phyloP scores from a whole-genome alignment of 2,113 vertebrate genomes.

The Plecotus auritus region DNA sequence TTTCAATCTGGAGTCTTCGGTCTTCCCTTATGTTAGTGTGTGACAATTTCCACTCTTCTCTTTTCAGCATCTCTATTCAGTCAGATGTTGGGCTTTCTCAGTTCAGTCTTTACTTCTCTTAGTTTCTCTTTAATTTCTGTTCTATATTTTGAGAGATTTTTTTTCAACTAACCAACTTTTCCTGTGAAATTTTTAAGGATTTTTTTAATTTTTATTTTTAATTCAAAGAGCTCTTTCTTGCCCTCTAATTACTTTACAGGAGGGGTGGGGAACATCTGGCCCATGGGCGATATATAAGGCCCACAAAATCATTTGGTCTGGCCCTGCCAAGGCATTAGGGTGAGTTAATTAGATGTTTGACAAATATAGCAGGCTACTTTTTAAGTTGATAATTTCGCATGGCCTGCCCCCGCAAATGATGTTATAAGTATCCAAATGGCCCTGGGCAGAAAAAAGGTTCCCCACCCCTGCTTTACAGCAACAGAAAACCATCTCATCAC shows the following conservation, averaged over 20 bases:
- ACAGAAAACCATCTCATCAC: not conserved
- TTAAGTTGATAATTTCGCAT: too few relatives aligned
- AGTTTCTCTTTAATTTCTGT: not conserved
- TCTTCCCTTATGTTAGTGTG: not conserved
- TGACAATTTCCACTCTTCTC: not conserved
- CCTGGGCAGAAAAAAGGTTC: too few relatives aligned
- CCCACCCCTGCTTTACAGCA: not conserved
- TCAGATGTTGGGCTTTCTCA: not conserved
- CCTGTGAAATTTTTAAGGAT: not conserved
- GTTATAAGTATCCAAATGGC: too few relatives aligned
- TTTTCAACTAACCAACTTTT: not conserved
- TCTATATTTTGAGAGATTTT: not conserved
- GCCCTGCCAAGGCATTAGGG: too few relatives aligned
- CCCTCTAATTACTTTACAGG: not conserved
- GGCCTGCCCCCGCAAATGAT: too few relatives aligned
- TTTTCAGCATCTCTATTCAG: not conserved
- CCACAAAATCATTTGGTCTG: too few relatives aligned
- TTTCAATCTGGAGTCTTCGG: not conserved
- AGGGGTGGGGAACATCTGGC: not conserved
- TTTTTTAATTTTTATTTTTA: not conserved
- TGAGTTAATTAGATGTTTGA: too few relatives aligned
- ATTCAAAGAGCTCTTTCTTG: not conserved
- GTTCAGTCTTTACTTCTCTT: not conserved
- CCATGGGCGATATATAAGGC: too few relatives aligned
- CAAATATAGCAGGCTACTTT: too few relatives aligned